Evolutionary conservation across 53 echinoderm and acorn worm genomes (phyloP), one percentile per base, ranked within the genome.

Genomic region (Stichopus horrens): DNA sequence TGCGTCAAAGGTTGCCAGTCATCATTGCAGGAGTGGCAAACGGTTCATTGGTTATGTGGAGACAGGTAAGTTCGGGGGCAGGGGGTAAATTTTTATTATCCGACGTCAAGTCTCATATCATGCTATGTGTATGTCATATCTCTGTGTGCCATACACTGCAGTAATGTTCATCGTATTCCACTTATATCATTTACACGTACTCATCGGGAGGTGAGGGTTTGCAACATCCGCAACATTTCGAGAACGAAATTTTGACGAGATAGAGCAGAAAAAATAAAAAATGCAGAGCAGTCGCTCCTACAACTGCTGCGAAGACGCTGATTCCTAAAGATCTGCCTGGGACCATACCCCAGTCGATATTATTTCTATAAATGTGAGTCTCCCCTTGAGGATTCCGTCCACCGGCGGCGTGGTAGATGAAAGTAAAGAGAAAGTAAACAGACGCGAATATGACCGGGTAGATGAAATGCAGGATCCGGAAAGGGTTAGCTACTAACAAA

Each of bases 391-490:
- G 92, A 68, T 96, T 94, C 20, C 83, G 79, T 3, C 95, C 97
- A 5, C 95, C 97, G 10, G 93, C 94, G 4, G 73, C 89, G 85
- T 76, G 65, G 79, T 95, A 95, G 54, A 97, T 88, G 22, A 75
- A 76, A 7, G 95, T 94, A 89, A 95, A 97, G 4, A 93, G 54
- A 90, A 92, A 95, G 65, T 94, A 97, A 8, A 94, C 59, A 2
- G 91, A 52, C 0, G 95, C 79, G 6, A 83, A 76, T 4, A 90
- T 11, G 63, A 73, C 37, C 8, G 90, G 89, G 82, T 94, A 95
- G 53, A 97, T 88, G 23, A 94, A 16, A 74, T 97, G 97, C 7
- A 95, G 92, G 19, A 95, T 73, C 9, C 97, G 91, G 57, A 86
- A 81, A 22, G 97, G 97, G 63, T 86, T 90, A 74, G 95, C 95